Evolutionary conservation across 2,888 invertebrate species (phyloP).

Genomic region (Palloptera scutellata): DNA sequence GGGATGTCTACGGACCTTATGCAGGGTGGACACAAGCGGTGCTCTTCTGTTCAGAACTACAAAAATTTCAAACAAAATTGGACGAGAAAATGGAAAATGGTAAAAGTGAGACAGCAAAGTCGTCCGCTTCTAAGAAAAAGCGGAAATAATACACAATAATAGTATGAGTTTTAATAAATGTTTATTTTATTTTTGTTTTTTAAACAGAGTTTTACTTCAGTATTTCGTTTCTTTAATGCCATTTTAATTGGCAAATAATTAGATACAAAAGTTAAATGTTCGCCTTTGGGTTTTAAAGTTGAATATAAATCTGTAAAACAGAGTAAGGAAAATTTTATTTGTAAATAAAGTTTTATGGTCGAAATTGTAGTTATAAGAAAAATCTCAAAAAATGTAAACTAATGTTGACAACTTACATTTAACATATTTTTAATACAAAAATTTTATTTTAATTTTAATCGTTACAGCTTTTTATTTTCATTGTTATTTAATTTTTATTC

Average conservation of each 20-base stretch:
- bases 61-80: conserved; percentile 68
- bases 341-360: too few relatives aligned
- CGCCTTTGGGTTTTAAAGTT: not conserved
- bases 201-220: conserved; percentile 4
- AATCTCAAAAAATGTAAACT: too few relatives aligned
- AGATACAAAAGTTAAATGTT: conserved; percentile 8
- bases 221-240: conserved; percentile 16
- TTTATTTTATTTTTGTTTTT: conserved; percentile 7
- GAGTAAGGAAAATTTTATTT: conserved; percentile 5
- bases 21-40: conserved; percentile 97
- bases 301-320: conserved; percentile 17
- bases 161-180: conserved; percentile 7
- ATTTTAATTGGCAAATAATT: conserved; percentile 4
- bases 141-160: conserved; percentile 23
- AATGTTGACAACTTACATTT: too few relatives aligned
- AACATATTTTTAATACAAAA: not conserved
- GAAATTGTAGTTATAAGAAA: too few relatives aligned
- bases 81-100: conserved; percentile 3
- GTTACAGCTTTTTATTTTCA: too few relatives aligned
- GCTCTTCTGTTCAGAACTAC: conserved; percentile 83
- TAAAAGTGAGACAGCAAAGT: conserved; percentile 27
- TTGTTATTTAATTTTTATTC: not conserved
- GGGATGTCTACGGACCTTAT: conserved; percentile 80
- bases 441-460: too few relatives aligned
- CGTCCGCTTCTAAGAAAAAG: conserved; percentile 26